Evolutionary conservation across 2,888 invertebrate genomes (phyloP).

Genomic region (Drosophila colorata): DNA sequence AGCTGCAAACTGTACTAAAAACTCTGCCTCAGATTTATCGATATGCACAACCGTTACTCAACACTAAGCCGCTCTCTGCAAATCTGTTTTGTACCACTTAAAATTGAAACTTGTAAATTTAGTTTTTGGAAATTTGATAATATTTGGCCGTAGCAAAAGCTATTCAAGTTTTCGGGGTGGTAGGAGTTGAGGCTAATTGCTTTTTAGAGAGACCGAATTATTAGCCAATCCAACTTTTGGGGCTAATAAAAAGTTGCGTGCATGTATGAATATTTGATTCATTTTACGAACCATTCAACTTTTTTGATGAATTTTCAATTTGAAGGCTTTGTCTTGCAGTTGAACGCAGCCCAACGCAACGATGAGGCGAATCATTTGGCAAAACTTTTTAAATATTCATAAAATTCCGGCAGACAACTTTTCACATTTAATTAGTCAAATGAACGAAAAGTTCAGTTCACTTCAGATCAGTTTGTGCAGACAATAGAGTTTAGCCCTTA

Average conservation of each 20-base stretch:
- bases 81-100: slow-evolving; percentile 6
- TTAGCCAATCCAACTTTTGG: slow-evolving; percentile 74
- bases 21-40: slow-evolving; percentile 18
- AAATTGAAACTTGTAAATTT: not conserved
- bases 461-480: slow-evolving; percentile 21
- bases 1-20: not conserved
- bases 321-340: slow-evolving; percentile 65
- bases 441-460: slow-evolving; percentile 67
- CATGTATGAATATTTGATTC: slow-evolving; percentile 79
- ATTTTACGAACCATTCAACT: slow-evolving; percentile 69
- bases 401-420: slow-evolving; percentile 70
- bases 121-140: not conserved
- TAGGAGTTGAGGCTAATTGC: slow-evolving; percentile 63
- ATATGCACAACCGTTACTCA: slow-evolving; percentile 27
- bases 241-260: slow-evolving; percentile 71
- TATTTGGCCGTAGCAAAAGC: slow-evolving; percentile 7
- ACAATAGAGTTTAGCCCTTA: slow-evolving; percentile 39
- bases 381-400: slow-evolving; percentile 77
- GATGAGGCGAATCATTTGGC: slow-evolving; percentile 60
- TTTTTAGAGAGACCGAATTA: slow-evolving; percentile 64
- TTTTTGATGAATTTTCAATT: slow-evolving; percentile 82
- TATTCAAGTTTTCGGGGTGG: slow-evolving; percentile 32
- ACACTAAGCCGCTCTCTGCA: slow-evolving; percentile 4
- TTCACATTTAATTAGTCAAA: slow-evolving; percentile 77
- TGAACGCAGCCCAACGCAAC: slow-evolving; percentile 7